Evolutionary conservation across 2,888 invertebrate species (phyloP), one percentile per base, ranked within the genome.

Genomic region (Epsilonema sp.): DNA sequence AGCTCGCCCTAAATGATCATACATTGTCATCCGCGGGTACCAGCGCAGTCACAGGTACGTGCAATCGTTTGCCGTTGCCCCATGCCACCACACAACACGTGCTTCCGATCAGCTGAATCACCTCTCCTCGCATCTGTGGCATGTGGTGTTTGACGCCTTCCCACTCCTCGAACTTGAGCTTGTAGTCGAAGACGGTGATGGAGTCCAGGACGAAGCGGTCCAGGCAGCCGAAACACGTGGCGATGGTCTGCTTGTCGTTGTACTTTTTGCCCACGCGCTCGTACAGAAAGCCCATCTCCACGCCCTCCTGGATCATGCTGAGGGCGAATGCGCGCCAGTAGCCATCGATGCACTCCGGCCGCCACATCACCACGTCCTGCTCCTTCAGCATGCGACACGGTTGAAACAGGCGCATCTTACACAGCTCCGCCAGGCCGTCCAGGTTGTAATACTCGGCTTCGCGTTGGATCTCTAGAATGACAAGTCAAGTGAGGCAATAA

Each of bases 291-390:
- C 38, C 46, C n/a, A 37, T 22, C 38, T 46, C 46, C n/a, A 49
- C 42, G 26, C 43, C 46, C 24, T 49, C 49, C 13, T 24, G 25
- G 23, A 42, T 26, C 4, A 47, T 4, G 19, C 22, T 11, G 25
- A 37, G 36, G 24, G 46, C 49, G 16, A 49, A 38, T 19, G 49
- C 31, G 19, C 46, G 49, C 49, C 49, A 49, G 37, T 49, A 49
- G 16, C 8, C 8, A 3, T 37, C 39, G 42, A 49, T 39, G 36
- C 45, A 41, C 19, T 46, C 46, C 2, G 20, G 25, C 3, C 42
- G n/a, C 49, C 46, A 46, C 3, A n/a, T 4, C 2, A 42, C 49
- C 13, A 31, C 36, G 19, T 43, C 46, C 11, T 46, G 43, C 20
- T 2, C 8, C 25, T 43, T 38, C 20, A 41, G 11, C 21, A 23